Conservation (phyloP, 1,140 invertebrate species). For the Danaus melanippus region DNA sequence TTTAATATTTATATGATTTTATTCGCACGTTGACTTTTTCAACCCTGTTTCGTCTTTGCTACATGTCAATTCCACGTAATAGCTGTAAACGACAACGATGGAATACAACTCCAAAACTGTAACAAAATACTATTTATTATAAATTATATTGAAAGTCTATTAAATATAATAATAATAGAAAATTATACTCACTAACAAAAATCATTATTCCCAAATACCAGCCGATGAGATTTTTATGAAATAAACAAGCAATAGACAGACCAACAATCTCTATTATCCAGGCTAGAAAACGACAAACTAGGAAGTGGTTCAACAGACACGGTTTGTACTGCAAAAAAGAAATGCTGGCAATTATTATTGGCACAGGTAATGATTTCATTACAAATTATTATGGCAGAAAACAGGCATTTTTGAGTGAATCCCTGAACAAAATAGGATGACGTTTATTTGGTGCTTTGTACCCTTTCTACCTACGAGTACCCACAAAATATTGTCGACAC, state of each 20-base stretch:
- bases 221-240: slow-evolving; percentile 8
- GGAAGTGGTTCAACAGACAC: slow-evolving; percentile 4
- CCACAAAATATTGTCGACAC: too few relatives aligned
- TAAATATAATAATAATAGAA: background rate
- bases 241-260: slow-evolving; percentile 4
- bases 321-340: slow-evolving; percentile 6
- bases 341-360: too few relatives aligned
- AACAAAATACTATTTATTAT: slow-evolving; percentile 16
- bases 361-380: too few relatives aligned
- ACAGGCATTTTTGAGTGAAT: too few relatives aligned
- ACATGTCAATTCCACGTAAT: slow-evolving; percentile 16
- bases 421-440: too few relatives aligned
- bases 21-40: background rate
- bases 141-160: background rate
- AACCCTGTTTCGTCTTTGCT: slow-evolving; percentile 2
- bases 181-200: slow-evolving; percentile 11
- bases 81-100: slow-evolving; percentile 36
- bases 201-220: slow-evolving; percentile 15
- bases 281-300: slow-evolving; percentile 10
- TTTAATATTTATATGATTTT: too few relatives aligned
- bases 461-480: too few relatives aligned
- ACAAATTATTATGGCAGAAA: too few relatives aligned
- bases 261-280: slow-evolving; percentile 10
- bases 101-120: slow-evolving; percentile 37
- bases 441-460: too few relatives aligned